Evolutionary conservation across 2,113 vertebrate species (phyloP).

Genomic region (Phaethornis superciliosus): DNA sequence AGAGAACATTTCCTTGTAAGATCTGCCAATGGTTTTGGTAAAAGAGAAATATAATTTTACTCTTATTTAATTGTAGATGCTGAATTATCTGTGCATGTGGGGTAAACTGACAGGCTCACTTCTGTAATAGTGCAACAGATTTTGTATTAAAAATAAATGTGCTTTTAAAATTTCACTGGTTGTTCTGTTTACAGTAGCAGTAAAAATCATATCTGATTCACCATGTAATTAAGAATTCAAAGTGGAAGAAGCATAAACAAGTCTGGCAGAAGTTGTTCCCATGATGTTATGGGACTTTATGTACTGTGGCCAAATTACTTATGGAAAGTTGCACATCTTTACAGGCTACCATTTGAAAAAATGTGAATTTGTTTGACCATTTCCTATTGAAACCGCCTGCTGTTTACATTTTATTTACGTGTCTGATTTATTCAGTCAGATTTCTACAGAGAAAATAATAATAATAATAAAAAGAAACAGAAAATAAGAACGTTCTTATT

Average conservation of each 20-base stretch:
- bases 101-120: conserved; percentile 77
- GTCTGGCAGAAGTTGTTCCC: background rate
- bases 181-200: conserved; percentile 43
- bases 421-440: background rate
- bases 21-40: conserved; percentile 37
- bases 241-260: background rate
- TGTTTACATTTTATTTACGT: background rate
- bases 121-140: conserved; percentile 83
- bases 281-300: background rate
- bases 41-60: conserved; percentile 40
- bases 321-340: background rate
- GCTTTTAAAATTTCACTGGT: conserved; percentile 85
- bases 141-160: conserved; percentile 95
- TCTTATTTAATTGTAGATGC: conserved; percentile 73
- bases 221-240: background rate
- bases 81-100: conserved; percentile 82
- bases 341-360: background rate
- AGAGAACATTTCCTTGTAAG: conserved; percentile 40
- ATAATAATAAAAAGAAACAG: background rate
- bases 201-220: background rate
- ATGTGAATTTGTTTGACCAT: background rate
- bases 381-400: background rate
- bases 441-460: background rate
- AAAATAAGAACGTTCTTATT: background rate
- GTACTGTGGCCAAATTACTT: background rate